phyloP scores from a whole-genome alignment of 2,888 invertebrate genomes.

The Cheilosia soror region DNA sequence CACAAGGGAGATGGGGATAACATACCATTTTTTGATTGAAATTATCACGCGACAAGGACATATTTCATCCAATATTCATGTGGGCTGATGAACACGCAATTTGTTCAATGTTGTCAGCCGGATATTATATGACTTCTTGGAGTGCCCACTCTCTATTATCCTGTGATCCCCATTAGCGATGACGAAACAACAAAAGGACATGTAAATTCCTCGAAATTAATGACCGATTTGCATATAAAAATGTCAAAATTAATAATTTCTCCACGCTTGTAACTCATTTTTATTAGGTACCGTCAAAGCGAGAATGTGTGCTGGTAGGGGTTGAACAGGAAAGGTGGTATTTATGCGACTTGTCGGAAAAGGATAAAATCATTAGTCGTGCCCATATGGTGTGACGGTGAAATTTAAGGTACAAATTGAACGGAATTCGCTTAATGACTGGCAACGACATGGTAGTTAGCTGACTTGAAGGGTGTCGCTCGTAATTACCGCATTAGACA shows the following conservation, averaged over 20 bases:
- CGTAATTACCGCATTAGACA: constrained; percentile 66
- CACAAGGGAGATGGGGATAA: constrained; percentile 20
- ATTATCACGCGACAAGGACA: constrained; percentile 68
- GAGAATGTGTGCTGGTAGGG: constrained; percentile 1
- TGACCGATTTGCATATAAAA: constrained; percentile 51
- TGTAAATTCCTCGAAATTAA: constrained; percentile 65
- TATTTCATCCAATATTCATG: constrained; percentile 39
- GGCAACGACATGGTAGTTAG: constrained; percentile 35
- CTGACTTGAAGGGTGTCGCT: constrained; percentile 59
- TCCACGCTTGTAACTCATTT: constrained; percentile 64
- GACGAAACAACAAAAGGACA: constrained; percentile 7
- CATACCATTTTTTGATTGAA: constrained; percentile 61
- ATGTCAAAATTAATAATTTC: constrained; percentile 62
- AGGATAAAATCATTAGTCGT: constrained; percentile 37
- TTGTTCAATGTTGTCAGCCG: not conserved
- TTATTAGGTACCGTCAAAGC: constrained; percentile 5
- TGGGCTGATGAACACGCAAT: constrained; percentile 20
- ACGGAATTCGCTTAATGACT: constrained; percentile 60
- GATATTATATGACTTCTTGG: constrained; percentile 38
- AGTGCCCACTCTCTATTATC: constrained; percentile 25
- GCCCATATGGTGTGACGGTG: constrained; percentile 46
- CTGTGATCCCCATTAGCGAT: constrained; percentile 10
- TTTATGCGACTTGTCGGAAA: not conserved
- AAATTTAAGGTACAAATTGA: constrained; percentile 50
- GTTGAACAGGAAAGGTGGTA: too few species aligned